These are phyloP conservation scores for Apeira syringaria DNA, from an alignment of 2,888 invertebrate species.

Conservation along the genomic window DNA sequence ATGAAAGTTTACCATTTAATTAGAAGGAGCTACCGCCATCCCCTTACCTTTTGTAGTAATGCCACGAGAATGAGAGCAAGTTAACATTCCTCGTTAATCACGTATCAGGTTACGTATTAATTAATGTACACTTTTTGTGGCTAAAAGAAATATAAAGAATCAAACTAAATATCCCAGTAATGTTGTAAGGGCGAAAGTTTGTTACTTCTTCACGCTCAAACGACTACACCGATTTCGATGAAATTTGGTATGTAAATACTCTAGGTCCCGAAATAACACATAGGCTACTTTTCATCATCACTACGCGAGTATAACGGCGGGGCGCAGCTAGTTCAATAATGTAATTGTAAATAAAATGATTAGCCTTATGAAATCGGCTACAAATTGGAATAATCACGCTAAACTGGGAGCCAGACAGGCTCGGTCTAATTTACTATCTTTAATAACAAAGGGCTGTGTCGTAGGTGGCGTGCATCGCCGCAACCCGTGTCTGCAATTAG, in stretches of 20 bases:
- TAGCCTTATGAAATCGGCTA: neutral
- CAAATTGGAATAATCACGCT: conserved; percentile 8
- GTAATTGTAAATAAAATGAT: no score
- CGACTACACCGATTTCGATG: no score
- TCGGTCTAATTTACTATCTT: conserved; percentile 42
- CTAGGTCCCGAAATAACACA: no score
- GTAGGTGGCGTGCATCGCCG: conserved; percentile 54
- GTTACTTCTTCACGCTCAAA: no score
- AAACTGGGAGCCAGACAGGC: conserved; percentile 26
- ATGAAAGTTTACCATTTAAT: conserved; percentile 84
- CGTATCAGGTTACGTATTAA: conserved; percentile 54
- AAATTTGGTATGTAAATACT: no score
- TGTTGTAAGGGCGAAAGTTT: no score
- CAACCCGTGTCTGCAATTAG: conserved; percentile 75
- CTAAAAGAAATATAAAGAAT: neutral
- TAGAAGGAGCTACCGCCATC: conserved; percentile 67
- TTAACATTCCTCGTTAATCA: conserved; percentile 71
- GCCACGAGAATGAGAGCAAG: conserved; percentile 65
- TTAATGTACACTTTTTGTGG: conserved; percentile 27
- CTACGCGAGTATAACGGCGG: no score
- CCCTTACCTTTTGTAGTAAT: conserved; percentile 72
- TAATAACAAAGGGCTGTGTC: conserved; percentile 57
- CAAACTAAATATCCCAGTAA: no score
- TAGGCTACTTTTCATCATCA: no score
- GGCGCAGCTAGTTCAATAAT: no score